A percentile compares a stretch with the other conserved stretches of the same genome.
These are phyloP conservation scores for Dendrolimus kikuchii DNA, from an alignment of 1,140 invertebrate species.

Conservation along the genomic window DNA sequence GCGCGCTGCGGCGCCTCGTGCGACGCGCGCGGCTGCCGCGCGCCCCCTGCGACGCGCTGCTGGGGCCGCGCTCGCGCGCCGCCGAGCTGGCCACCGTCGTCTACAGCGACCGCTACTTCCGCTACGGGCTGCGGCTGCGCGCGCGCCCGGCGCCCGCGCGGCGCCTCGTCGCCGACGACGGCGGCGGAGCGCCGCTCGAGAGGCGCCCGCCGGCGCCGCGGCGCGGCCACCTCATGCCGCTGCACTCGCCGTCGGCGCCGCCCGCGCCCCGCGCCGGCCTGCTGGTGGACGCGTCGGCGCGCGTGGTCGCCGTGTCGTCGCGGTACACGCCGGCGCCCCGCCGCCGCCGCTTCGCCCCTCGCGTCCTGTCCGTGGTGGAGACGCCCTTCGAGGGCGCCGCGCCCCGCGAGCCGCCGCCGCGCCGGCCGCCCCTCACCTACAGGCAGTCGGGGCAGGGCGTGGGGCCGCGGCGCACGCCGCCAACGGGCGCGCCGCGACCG, in stretches of 20 bases:
- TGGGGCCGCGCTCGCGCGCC: conserved; percentile 10
- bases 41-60: conserved; percentile 18
- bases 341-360: conserved; percentile 6
- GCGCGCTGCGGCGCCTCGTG: conserved; percentile 9
- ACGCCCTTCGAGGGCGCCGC: conserved; percentile 15
- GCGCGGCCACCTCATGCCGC: conserved; percentile 4
- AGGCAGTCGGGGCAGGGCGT: conserved; percentile 16
- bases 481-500: conserved; percentile 1
- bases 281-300: conserved; percentile 8
- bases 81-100: conserved; percentile 41
- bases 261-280: conserved; percentile 8
- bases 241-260: conserved; percentile 1
- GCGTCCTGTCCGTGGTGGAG: conserved; percentile 11
- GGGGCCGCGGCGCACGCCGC: conserved; percentile 5
- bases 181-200: conserved; percentile 7
- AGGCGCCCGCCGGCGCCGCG: conserved; percentile 12
- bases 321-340: conserved; percentile 7
- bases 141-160: conserved; percentile 22
- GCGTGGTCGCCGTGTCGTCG: conserved; percentile 5
- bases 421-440: conserved; percentile 18
- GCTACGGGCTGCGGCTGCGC: conserved; percentile 39
- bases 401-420: conserved; percentile 15
- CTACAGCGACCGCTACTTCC: conserved; percentile 65
- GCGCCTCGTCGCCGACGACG: conserved; percentile 16
- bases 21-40: conserved; percentile 13